These are phyloP conservation scores for Synergus laeviventris DNA, from an alignment of 2,888 invertebrate species.

Conservation along the genomic window DNA sequence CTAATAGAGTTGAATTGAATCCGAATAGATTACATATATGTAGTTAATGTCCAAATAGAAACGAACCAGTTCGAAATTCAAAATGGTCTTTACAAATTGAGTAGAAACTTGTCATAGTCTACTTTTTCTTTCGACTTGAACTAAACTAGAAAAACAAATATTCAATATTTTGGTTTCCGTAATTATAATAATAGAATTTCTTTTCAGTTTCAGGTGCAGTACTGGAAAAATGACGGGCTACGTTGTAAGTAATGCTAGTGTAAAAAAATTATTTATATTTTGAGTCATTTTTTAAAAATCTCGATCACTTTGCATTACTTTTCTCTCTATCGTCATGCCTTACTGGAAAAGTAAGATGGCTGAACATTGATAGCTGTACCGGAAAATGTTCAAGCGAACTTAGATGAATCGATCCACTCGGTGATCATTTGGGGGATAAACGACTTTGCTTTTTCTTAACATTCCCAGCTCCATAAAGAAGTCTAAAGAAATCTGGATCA, in stretches of 20 bases:
- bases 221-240: background rate
- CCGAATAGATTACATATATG: too few relatives aligned
- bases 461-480: slow-evolving; percentile 13
- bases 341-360: slow-evolving; percentile 1
- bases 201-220: background rate
- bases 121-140: too few relatives aligned
- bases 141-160: too few relatives aligned
- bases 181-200: background rate
- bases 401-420: slow-evolving; percentile 26
- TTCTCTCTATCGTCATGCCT: background rate
- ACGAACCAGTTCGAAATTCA: too few relatives aligned
- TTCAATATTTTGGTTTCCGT: too few relatives aligned
- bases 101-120: too few relatives aligned
- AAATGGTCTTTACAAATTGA: too few relatives aligned
- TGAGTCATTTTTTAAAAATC: too few relatives aligned
- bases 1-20: too few relatives aligned
- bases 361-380: background rate
- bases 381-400: slow-evolving; percentile 22
- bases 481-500: slow-evolving; percentile 28
- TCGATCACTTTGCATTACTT: background rate
- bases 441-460: slow-evolving; percentile 31
- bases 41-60: too few relatives aligned
- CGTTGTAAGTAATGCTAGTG: background rate
- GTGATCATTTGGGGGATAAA: slow-evolving; percentile 38
- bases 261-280: too few relatives aligned